Percentiles rank a stretch among this genome's conserved stretches.
Conservation (phyloP, 2,113 vertebrate genomes). For the Thomomys bottae region DNA sequence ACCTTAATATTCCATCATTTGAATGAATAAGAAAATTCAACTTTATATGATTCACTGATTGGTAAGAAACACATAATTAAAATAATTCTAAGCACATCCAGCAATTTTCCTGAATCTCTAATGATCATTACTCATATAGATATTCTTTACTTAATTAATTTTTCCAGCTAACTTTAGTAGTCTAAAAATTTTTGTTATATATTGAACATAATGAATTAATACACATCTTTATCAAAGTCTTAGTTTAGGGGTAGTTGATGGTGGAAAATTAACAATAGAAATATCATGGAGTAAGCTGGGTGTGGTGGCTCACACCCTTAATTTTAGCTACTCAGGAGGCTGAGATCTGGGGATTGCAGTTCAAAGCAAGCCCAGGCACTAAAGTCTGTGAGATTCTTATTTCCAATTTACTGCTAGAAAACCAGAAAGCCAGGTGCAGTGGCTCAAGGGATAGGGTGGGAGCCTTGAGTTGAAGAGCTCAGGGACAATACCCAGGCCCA, state of each 20-base stretch:
- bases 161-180: background rate
- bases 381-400: too few species aligned
- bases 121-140: background rate
- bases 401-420: too few species aligned
- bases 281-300: too few species aligned
- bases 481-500: too few species aligned
- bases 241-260: background rate
- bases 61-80: background rate
- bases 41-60: background rate
- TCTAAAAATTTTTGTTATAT: background rate
- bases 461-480: too few species aligned
- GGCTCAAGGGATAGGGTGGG: too few species aligned
- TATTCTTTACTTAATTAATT: background rate
- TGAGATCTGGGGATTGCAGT: too few species aligned
- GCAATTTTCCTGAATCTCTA: background rate
- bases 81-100: background rate
- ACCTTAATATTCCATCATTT: background rate
- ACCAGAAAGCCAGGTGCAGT: too few species aligned
- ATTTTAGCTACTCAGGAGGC: too few species aligned
- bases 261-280: background rate
- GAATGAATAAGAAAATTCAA: background rate
- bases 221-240: background rate
- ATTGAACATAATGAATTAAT: background rate
- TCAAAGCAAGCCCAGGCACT: too few species aligned
- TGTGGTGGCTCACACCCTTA: too few species aligned